Percentiles rank a stretch among this genome's conserved stretches.
Conservation (phyloP, 2,113 vertebrate species). For the Cephalopterus ornatus region DNA sequence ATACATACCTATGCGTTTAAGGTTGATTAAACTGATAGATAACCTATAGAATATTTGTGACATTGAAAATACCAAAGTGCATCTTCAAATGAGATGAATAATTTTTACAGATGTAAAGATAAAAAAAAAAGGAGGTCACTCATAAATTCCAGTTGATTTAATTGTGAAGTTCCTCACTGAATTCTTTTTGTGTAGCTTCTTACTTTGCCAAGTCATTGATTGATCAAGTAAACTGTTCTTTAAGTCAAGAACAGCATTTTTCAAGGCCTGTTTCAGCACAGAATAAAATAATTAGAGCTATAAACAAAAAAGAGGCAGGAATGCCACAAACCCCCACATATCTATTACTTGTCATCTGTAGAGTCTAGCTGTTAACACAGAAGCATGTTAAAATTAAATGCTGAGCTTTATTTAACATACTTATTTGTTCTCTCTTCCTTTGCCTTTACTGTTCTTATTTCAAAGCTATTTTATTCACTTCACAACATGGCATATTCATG, state of each 20-base stretch:
- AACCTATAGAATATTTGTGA: neutral
- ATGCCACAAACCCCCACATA: slow-evolving; percentile 16
- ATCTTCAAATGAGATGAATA: neutral
- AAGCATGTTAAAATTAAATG: slow-evolving; percentile 47
- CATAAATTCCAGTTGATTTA: neutral
- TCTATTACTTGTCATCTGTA: slow-evolving; percentile 33
- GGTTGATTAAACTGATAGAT: neutral
- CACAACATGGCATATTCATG: neutral
- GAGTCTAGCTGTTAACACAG: slow-evolving; percentile 31
- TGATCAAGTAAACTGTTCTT: neutral
- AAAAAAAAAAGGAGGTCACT: neutral
- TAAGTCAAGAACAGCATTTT: slow-evolving; percentile 3
- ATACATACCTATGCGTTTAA: neutral
- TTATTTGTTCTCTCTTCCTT: slow-evolving; percentile 15
- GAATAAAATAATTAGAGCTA: slow-evolving; percentile 11
- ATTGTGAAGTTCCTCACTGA: neutral
- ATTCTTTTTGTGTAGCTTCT: slow-evolving; percentile 7
- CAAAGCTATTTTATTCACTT: slow-evolving; percentile 19
- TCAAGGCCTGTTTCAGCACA: slow-evolving; percentile 17
- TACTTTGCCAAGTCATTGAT: neutral
- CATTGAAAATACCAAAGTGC: neutral
- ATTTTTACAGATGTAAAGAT: neutral
- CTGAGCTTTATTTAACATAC: slow-evolving; percentile 5
- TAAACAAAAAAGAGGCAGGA: slow-evolving; percentile 27
- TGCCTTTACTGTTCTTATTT: neutral